Evolutionary conservation across 1,140 invertebrate genomes (phyloP).

Genomic region (Drosophila hydei): DNA sequence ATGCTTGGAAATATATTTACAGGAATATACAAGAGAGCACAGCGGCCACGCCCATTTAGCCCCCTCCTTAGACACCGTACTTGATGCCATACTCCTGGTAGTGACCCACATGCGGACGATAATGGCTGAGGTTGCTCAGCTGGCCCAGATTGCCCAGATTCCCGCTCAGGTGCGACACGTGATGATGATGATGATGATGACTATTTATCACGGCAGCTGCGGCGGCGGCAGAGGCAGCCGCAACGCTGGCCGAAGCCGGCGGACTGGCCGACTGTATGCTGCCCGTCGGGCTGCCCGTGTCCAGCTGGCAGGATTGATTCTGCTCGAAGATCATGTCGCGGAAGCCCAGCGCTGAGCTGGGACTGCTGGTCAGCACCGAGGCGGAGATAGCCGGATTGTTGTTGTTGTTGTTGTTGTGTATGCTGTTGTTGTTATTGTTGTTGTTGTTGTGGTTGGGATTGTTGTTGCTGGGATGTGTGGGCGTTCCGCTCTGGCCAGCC

Average conservation of each 20-base stretch:
- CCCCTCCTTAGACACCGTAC: slow-evolving; percentile 74
- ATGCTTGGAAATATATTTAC: slow-evolving; percentile 74
- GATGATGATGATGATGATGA: slow-evolving; percentile 81
- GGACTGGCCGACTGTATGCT: slow-evolving; percentile 80
- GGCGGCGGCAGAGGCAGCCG: slow-evolving; percentile 65
- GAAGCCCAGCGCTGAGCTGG: slow-evolving; percentile 72
- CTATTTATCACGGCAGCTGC: slow-evolving; percentile 75
- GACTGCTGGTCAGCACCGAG: slow-evolving; percentile 64
- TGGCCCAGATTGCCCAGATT: slow-evolving; percentile 78
- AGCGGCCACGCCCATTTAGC: slow-evolving; percentile 32
- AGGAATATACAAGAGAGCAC: slow-evolving; percentile 79
- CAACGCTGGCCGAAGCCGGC: slow-evolving; percentile 59
- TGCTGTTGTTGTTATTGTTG: slow-evolving; percentile 47
- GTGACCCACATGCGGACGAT: slow-evolving; percentile 80
- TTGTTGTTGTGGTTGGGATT: slow-evolving; percentile 56
- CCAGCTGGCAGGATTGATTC: slow-evolving; percentile 82
- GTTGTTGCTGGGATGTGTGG: slow-evolving; percentile 62
- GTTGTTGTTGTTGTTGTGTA: slow-evolving; percentile 39
- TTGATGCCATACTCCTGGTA: slow-evolving; percentile 84
- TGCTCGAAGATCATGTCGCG: slow-evolving; percentile 84
- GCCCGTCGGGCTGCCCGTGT: slow-evolving; percentile 81
- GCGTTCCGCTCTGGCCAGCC: slow-evolving; percentile 55
- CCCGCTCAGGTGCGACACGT: slow-evolving; percentile 69
- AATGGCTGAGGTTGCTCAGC: slow-evolving; percentile 80
- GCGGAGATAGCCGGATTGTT: slow-evolving; percentile 39